Evolutionary conservation across 2,113 vertebrate genomes (phyloP), one percentile per base, ranked within the genome.

Genomic region (Amblyopsis rosae): DNA sequence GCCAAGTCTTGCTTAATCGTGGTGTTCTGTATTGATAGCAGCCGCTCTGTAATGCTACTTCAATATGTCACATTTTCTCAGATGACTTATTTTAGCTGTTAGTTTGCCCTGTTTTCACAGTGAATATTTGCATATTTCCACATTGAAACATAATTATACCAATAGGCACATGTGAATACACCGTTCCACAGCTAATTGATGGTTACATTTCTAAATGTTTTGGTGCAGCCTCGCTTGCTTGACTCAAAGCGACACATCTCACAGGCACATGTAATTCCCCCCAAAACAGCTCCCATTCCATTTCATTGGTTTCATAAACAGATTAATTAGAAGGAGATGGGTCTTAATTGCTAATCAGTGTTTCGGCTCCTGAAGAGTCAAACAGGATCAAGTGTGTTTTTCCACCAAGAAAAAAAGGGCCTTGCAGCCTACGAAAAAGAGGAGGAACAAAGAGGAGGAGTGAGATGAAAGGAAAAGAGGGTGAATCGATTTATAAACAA

Each of bases 251-350:
- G 70, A 83, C 73, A 84, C 89, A 86, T 89, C 83, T 87, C 77
- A 89, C 72, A 74, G 86, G 84, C 82, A 72, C 80, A 79, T 82
- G 80, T 89, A 82, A 76, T 79, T 71, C 57, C 77, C 77, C 76
- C 80, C 12, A 59, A 33, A 11, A 59, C 12, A 12, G 6, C 59
- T n/a, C 35, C 68, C 55, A 77, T 76, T 79, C 86, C 82, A 59
- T 92, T 92, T 92, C 92, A 92, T 92, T 92, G 88, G 89, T 90
- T 93, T 89, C 88, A 91, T 92, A 92, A 92, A 92, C 91, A 90
- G 91, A 93, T 93, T 92, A 91, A 88, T 92, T 90, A 91, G 88
- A 83, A 88, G 83, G 82, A 85, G 87, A 82, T 71, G 82, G 80
- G 79, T 86, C 91, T 91, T 92, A 92, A 92, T 91, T 90, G 89